phyloP scores from a whole-genome alignment of 2,113 vertebrate genomes.

The Rhabdomys dilectus region DNA sequence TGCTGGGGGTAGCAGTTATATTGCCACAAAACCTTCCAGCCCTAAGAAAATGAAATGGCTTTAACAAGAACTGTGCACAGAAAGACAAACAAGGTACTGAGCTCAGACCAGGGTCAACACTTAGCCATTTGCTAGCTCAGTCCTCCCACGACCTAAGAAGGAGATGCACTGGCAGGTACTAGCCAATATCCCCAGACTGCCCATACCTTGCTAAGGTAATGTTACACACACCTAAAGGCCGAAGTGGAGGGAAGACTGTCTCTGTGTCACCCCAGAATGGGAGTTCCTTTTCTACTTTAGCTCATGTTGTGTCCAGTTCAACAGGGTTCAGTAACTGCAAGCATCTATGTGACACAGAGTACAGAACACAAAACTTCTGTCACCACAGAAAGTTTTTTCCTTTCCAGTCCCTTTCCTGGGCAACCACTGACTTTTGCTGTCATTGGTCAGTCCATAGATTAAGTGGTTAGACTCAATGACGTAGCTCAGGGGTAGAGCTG shows the following conservation, averaged over 20 bases:
- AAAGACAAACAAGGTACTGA: neutral
- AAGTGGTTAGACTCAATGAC: neutral
- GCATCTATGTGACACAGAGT: neutral
- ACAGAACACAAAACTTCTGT: neutral
- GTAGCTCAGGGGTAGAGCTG: neutral
- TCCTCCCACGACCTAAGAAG: neutral
- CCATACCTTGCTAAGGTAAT: neutral
- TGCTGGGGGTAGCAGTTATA: neutral
- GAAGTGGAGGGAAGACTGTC: neutral
- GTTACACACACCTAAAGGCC: neutral
- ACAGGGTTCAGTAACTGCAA: neutral
- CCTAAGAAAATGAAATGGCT: neutral
- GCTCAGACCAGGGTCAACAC: constrained; percentile 30
- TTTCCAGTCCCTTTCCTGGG: neutral
- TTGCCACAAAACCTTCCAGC: neutral
- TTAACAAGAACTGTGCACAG: neutral
- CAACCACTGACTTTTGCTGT: neutral
- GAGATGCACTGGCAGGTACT: neutral
- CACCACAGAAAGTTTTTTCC: neutral
- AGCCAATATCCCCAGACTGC: neutral
- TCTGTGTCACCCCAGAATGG: neutral
- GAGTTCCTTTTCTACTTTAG: neutral
- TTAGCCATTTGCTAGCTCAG: constrained; percentile 1
- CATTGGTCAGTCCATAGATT: neutral
- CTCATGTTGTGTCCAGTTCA: neutral